Evolutionary conservation across 1,140 invertebrate species (phyloP).

Genomic region (Achroia grisella): DNA sequence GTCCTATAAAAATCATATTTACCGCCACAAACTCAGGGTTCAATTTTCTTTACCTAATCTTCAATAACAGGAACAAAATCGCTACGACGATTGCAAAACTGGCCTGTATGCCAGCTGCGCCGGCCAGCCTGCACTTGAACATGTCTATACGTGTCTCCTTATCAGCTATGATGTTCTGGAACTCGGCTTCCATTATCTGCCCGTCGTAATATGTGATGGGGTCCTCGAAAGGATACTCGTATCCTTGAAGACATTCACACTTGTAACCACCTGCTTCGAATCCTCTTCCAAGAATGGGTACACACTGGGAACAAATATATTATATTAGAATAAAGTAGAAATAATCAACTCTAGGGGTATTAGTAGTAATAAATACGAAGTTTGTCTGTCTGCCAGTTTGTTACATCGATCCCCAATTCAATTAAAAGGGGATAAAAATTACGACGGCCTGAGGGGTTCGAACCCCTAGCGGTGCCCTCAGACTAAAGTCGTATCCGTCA

Average conservation of each 20-base stretch:
- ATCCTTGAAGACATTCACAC: conserved; percentile 97
- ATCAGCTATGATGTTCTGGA: conserved; percentile 87
- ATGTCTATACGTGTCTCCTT: conserved; percentile 88
- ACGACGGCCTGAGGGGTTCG: too few relatives aligned
- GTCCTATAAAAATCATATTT: too few relatives aligned
- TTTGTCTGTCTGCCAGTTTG: too few relatives aligned
- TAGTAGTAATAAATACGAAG: too few relatives aligned
- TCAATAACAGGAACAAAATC: conserved; percentile 27
- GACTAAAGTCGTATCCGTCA: too few relatives aligned
- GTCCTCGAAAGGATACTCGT: conserved; percentile 97
- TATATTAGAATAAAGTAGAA: too few relatives aligned
- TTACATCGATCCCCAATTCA: too few relatives aligned
- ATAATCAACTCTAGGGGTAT: too few relatives aligned
- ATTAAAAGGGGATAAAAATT: too few relatives aligned
- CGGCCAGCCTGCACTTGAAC: conserved; percentile 93
- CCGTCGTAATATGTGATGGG: conserved; percentile 96
- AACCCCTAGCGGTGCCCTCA: too few relatives aligned
- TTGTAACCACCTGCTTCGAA: conserved; percentile 97
- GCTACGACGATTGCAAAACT: conserved; percentile 50
- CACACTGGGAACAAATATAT: conserved; percentile 82
- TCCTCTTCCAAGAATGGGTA: conserved; percentile 92
- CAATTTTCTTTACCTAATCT: conserved; percentile 14
- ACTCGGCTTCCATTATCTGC: conserved; percentile 96
- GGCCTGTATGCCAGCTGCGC: conserved; percentile 77
- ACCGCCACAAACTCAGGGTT: too few relatives aligned